Conservation (phyloP, 1,140 invertebrate species). For the Mactra quadrangularis region DNA sequence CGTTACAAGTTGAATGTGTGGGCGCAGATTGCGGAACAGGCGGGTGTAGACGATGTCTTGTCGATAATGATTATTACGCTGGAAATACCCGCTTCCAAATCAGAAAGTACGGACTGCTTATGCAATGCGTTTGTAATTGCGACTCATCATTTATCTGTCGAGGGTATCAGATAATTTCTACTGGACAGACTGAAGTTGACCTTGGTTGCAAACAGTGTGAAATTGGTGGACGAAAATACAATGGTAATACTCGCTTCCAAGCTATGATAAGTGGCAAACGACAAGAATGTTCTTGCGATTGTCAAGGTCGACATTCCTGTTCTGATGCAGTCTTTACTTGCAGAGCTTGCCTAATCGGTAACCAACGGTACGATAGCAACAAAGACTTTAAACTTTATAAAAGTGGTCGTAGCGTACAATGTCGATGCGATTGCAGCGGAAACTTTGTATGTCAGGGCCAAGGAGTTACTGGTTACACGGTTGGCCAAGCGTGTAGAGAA, state of each 20-base stretch:
- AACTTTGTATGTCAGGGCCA: conserved; percentile 43
- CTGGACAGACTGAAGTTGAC: background rate
- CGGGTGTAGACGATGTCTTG: conserved; percentile 23
- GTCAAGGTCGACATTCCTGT: conserved; percentile 44
- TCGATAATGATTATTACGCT: conserved; percentile 33
- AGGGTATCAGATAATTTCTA: conserved; percentile 47
- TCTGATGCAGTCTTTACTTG: conserved; percentile 1
- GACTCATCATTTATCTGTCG: conserved; percentile 51
- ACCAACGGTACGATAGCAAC: conserved; percentile 14
- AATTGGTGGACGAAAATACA: conserved; percentile 34
- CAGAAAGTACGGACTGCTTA: conserved; percentile 46
- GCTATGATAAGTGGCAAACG: conserved; percentile 33
- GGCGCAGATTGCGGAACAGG: conserved; percentile 42
- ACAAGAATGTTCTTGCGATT: conserved; percentile 43
- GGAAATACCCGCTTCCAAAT: conserved; percentile 53
- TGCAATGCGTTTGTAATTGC: conserved; percentile 59
- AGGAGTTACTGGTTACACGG: background rate
- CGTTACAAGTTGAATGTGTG: conserved; percentile 18
- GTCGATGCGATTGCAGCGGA: conserved; percentile 52
- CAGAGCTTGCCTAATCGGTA: conserved; percentile 33
- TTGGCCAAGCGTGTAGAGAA: background rate
- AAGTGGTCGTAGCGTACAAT: conserved; percentile 22
- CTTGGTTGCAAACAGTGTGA: conserved; percentile 26
- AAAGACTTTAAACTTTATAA: conserved; percentile 28
- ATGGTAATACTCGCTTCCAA: conserved; percentile 59